These are phyloP conservation scores for Mactromeris polynyma DNA, from an alignment of 2,888 invertebrate species.

Conservation along the genomic window DNA sequence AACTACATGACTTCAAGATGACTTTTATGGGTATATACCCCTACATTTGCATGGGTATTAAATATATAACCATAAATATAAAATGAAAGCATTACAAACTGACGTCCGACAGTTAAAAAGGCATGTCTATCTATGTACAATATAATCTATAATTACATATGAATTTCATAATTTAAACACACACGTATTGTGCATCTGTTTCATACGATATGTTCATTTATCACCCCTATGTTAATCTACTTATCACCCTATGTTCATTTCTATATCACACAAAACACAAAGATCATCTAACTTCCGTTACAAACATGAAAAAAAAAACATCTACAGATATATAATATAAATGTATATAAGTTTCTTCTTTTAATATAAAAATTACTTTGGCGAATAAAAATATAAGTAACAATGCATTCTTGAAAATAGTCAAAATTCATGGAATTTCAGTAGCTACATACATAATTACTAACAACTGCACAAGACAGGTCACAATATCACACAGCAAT, in stretches of 20 bases:
- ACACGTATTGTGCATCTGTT: neutral
- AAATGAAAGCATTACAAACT: neutral
- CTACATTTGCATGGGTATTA: neutral
- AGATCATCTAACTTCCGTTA: conserved; percentile 19
- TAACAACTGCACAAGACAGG: neutral
- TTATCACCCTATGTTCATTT: conserved; percentile 20
- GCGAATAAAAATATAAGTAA: conserved; percentile 42
- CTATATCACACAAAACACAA: conserved; percentile 19
- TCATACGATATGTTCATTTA: neutral
- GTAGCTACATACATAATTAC: neutral
- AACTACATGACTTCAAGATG: too few relatives aligned
- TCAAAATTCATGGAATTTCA: conserved; percentile 29
- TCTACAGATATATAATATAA: neutral
- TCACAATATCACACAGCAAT: conserved; percentile 82
- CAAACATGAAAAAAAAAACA: neutral
- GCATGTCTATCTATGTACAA: conserved; percentile 1
- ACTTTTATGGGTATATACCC: too few relatives aligned
- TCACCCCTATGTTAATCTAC: too few relatives aligned
- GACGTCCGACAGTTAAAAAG: neutral
- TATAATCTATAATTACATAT: conserved; percentile 5
- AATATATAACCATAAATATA: neutral
- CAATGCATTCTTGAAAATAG: conserved; percentile 29
- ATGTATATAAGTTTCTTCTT: neutral
- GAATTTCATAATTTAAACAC: neutral
- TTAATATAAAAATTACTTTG: conserved; percentile 40